Base-by-base conservation (phyloP, 2,113 vertebrate genomes). In the Chroicocephalus ridibundus region DNA sequence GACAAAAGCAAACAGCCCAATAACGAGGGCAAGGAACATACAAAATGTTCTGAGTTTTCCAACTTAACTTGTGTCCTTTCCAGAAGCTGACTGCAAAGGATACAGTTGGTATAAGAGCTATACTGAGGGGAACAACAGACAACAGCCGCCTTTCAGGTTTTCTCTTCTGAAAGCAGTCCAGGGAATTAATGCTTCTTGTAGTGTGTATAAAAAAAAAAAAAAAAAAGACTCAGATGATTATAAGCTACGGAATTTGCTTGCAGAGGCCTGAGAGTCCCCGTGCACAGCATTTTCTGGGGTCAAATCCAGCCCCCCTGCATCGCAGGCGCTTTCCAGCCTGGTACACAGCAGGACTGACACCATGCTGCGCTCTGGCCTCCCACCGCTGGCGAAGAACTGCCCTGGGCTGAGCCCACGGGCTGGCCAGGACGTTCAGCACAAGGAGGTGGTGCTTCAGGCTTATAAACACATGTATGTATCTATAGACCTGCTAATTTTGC, bases 1-100 rank as follows among this genome's bases (percentile, higher is more conserved):
- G 76, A 91, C 83, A 81, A 90, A 92, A 94, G 80, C 72, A 86
- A 94, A 80, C 17, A 86, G 55, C 25, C 6, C 60, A 62, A 60
- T 17, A 78, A 51, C 0, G 4, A 76, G 55, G 61, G 65, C 65
- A 71, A 40, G 54, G 80, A 93, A 92, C 88, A 83, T 34, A 81
- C 46, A 90, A 52, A 94, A 84, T 4, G 16, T 80, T 66, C 76
- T 14, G 38, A 76, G 40, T 11, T 82, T 88, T 86, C 44, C 60
- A 66, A 47, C 34, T n/a, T 32, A 32, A 72, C n/a, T 71, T 3
- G 1, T 68, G 42, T 54, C 46, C 64, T 88, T 84, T 57, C 61
- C 95, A 82, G 61, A 42, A 44, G 69, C 47, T 82, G 92, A 38
- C 38, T 54, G 68, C 71, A 75, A 80, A 36, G 57, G 21, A 46